Percentiles rank a stretch among this genome's conserved stretches.
Conservation (phyloP, 37 sponge, comb jelly and placozoan species). For the Chondrilla cf. caribensis region DNA sequence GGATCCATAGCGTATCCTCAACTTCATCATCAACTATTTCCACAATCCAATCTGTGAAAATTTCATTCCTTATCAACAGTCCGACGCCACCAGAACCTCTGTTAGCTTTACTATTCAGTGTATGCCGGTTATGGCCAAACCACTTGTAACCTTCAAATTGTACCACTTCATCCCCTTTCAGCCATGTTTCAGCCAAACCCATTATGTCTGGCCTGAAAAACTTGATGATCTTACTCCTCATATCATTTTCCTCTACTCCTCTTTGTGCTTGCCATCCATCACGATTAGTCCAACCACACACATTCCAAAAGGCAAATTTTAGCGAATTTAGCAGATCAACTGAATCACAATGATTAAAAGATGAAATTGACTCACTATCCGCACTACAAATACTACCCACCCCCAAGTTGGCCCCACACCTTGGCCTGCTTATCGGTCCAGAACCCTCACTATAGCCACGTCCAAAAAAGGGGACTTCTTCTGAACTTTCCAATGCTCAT, state of each 20-base stretch:
- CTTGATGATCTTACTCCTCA: background rate
- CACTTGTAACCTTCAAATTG: background rate
- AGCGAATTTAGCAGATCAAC: background rate
- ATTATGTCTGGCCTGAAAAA: background rate
- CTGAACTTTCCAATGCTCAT: background rate
- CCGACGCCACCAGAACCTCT: conserved; percentile 19
- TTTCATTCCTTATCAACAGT: background rate
- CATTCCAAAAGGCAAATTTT: conserved; percentile 9
- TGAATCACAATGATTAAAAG: too few relatives aligned
- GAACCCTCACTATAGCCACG: background rate
- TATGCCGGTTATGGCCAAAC: background rate
- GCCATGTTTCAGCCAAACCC: conserved; percentile 2
- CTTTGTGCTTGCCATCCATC: background rate
- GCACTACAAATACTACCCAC: too few relatives aligned
- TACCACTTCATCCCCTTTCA: background rate
- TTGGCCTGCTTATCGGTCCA: background rate
- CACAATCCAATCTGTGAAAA: background rate
- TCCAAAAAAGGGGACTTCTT: conserved; percentile 4
- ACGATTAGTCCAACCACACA: conserved; percentile 5
- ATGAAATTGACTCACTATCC: too few relatives aligned
- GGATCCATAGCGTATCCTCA: conserved; percentile 3
- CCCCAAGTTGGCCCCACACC: background rate
- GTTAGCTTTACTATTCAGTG: background rate
- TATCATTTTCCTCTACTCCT: background rate
- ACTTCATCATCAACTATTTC: background rate